A percentile compares a stretch with the other conserved stretches of the same genome.
phyloP scores from a whole-genome alignment of 2,797 vertebrate species.

The Propithecus deckenii region DNA sequence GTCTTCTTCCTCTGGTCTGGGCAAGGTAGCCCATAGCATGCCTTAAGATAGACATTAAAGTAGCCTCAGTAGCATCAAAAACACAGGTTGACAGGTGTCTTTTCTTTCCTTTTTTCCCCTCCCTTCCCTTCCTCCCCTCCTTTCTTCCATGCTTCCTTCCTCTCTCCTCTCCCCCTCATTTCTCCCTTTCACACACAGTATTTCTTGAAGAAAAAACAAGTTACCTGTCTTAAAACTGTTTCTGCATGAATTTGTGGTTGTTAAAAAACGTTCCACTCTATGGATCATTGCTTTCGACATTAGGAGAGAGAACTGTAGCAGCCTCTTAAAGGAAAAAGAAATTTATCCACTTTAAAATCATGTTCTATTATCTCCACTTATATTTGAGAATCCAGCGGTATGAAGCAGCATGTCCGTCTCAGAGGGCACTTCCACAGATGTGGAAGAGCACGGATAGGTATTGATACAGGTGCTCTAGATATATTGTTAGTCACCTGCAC shows the following conservation, averaged over 20 bases:
- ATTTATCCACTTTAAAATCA: background rate
- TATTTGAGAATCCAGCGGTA: background rate
- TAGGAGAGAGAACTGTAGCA: background rate
- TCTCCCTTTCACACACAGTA: background rate
- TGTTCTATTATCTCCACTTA: background rate
- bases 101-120: background rate
- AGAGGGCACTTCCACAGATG: background rate
- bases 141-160: accelerated
- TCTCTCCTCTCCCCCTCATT: accelerated
- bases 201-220: background rate
- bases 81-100: background rate
- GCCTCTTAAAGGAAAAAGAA: background rate
- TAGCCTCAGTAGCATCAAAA: background rate
- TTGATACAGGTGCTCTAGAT: background rate
- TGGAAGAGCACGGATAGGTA: background rate
- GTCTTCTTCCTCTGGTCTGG: background rate
- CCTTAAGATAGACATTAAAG: background rate
- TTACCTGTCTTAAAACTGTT: background rate
- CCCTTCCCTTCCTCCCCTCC: background rate
- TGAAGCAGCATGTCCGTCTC: background rate
- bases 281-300: background rate
- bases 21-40: background rate
- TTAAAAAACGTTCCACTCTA: background rate
- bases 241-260: background rate
- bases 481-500: background rate